Conservation (phyloP, 2,113 vertebrate genomes). For the Rhinoderma darwinii region DNA sequence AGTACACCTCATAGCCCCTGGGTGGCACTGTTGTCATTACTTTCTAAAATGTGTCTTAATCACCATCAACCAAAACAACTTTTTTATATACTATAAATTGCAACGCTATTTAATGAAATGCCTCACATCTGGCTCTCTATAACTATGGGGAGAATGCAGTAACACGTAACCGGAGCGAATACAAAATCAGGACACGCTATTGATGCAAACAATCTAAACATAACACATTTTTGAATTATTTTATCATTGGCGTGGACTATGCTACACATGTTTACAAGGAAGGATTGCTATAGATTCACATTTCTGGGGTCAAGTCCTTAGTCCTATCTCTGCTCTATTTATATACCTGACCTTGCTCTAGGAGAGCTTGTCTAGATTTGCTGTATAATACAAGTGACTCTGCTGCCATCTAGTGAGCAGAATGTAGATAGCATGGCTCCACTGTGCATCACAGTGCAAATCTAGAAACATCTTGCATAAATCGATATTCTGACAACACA, state of each 20-base stretch:
- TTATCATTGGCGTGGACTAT: neutral
- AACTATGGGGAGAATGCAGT: neutral
- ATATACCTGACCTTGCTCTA: neutral
- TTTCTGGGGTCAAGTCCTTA: conserved; percentile 6
- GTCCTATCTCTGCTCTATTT: conserved; percentile 1
- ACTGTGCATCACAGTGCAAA: too few relatives aligned
- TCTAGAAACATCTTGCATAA: too few relatives aligned
- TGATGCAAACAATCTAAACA: neutral
- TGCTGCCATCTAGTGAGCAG: conserved; percentile 11
- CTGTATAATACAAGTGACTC: neutral
- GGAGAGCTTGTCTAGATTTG: neutral
- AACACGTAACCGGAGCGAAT: neutral
- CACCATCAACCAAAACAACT: neutral
- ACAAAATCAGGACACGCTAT: neutral
- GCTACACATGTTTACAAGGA: conserved; percentile 14
- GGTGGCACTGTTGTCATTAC: neutral
- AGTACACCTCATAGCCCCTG: neutral
- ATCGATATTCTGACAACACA: too few relatives aligned
- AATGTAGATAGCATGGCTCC: neutral
- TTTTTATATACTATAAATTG: neutral
- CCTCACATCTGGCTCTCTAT: neutral
- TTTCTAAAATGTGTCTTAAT: neutral
- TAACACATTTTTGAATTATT: neutral
- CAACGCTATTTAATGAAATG: neutral
- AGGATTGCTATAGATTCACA: neutral